Conservation (phyloP, 2,113 vertebrate genomes). For the Melanerpes aurifrons region DNA sequence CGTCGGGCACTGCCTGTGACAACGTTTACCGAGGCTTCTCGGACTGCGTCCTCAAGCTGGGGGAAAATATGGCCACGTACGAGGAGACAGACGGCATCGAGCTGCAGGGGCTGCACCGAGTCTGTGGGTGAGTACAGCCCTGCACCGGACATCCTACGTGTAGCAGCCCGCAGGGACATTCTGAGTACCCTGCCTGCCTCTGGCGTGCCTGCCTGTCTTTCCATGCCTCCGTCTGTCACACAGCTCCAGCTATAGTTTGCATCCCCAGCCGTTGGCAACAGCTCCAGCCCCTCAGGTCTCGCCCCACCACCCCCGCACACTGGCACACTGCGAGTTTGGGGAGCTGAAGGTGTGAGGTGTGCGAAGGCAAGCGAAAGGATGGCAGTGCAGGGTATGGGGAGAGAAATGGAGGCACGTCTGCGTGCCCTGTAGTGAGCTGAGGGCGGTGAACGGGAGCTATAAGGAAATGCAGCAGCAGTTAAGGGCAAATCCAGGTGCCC, state of each 20-base stretch:
- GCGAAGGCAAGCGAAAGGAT: background rate
- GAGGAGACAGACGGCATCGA: constrained; percentile 68
- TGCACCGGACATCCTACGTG: fast-evolving
- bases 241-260: fast-evolving
- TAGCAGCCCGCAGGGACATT: fast-evolving
- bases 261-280: background rate
- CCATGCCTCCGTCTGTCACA: background rate
- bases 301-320: fast-evolving
- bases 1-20: constrained; percentile 63
- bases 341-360: background rate
- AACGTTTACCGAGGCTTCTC: constrained; percentile 79
- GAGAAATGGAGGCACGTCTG: background rate
- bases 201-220: too few relatives aligned
- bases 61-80: constrained; percentile 76
- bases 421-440: background rate
- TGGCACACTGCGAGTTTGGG: fast-evolving
- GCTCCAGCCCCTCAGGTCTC: background rate
- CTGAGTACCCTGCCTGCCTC: too few relatives aligned
- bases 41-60: constrained; percentile 77
- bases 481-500: background rate
- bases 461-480: background rate
- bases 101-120: constrained; percentile 64
- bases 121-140: constrained; percentile 69
- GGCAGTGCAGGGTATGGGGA: background rate
- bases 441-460: background rate